A percentile compares a stretch with the other conserved stretches of the same genome.
phyloP scores from a whole-genome alignment of 2,888 invertebrate genomes.

The Myopa tessellatipennis region DNA sequence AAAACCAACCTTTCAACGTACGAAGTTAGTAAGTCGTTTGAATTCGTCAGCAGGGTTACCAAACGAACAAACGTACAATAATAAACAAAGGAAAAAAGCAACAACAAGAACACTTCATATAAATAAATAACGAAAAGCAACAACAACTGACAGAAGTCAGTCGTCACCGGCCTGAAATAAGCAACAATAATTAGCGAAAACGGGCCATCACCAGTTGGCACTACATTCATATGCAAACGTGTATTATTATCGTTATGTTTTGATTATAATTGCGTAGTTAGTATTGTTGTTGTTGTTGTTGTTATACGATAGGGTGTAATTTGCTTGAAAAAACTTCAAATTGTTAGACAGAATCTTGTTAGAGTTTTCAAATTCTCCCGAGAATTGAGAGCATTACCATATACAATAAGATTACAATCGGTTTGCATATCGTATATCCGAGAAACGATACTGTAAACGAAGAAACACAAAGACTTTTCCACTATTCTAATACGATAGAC shows the following conservation, averaged over 20 bases:
- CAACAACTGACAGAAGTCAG: conserved; percentile 16
- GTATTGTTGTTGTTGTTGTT: background rate
- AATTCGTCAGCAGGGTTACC: conserved; percentile 32
- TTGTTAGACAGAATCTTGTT: too few relatives aligned
- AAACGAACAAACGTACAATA: too few relatives aligned
- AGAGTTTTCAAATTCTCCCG: too few relatives aligned
- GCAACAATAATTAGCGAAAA: conserved; percentile 29
- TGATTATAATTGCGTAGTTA: background rate
- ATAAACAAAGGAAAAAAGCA: too few relatives aligned
- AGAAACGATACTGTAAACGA: too few relatives aligned
- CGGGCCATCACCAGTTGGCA: background rate
- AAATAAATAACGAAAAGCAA: background rate
- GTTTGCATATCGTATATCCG: too few relatives aligned
- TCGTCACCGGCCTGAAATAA: background rate
- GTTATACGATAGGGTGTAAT: background rate
- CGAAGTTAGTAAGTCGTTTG: conserved; percentile 27
- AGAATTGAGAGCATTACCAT: too few relatives aligned
- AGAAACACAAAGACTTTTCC: too few relatives aligned
- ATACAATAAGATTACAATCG: too few relatives aligned
- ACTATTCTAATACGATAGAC: too few relatives aligned
- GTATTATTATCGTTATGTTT: background rate
- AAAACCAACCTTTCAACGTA: background rate
- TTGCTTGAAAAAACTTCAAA: background rate
- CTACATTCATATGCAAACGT: background rate
- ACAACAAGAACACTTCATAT: background rate